Conservation (phyloP, 2,113 vertebrate genomes). For the Dendropsophus ebraccatus region DNA sequence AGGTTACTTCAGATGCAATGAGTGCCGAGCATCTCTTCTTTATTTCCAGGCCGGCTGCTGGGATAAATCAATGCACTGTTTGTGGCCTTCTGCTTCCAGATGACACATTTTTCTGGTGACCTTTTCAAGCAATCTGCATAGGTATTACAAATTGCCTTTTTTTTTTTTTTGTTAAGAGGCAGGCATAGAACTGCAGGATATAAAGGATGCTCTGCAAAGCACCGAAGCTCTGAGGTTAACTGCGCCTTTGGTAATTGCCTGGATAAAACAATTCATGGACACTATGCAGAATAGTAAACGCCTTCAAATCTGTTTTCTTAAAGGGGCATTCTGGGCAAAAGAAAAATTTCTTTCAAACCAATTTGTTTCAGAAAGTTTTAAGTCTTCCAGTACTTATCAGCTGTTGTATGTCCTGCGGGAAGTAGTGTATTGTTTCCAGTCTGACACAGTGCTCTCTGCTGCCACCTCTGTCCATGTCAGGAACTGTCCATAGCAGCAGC, state of each 20-base stretch:
- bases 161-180: neutral
- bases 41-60: neutral
- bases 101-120: constrained; percentile 49
- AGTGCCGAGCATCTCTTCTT: constrained; percentile 12
- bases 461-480: too few relatives aligned
- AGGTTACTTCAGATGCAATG: constrained; percentile 15
- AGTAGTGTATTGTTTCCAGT: too few relatives aligned
- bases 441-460: too few relatives aligned
- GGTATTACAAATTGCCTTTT: constrained; percentile 24
- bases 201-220: neutral
- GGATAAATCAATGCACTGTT: constrained; percentile 42
- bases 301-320: too few relatives aligned
- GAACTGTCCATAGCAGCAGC: too few relatives aligned
- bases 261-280: neutral
- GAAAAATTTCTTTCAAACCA: too few relatives aligned
- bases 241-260: neutral
- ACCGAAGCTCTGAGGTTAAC: neutral
- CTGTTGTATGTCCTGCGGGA: too few relatives aligned
- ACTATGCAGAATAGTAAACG: neutral
- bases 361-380: too few relatives aligned
- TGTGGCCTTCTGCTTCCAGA: constrained; percentile 25
- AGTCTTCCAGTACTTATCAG: too few relatives aligned
- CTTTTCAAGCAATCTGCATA: constrained; percentile 41
- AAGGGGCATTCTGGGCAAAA: too few relatives aligned
- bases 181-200: neutral